Evolutionary conservation across 2,113 vertebrate genomes (phyloP).

Genomic region (Tragelaphus scriptus): DNA sequence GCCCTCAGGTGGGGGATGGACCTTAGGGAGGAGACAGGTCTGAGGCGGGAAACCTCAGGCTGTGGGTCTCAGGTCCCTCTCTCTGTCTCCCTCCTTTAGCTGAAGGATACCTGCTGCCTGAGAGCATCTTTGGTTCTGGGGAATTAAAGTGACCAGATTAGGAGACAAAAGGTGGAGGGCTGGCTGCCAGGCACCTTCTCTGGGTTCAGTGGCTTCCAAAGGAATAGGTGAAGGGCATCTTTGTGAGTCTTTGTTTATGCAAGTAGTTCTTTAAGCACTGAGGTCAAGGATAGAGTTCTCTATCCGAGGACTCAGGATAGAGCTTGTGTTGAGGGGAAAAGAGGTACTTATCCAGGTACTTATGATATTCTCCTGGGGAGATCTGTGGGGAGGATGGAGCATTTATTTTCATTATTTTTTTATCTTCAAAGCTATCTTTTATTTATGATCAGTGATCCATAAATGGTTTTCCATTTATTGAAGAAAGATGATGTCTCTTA

Average conservation of each 20-base stretch:
- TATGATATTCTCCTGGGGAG: neutral
- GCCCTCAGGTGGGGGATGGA: neutral
- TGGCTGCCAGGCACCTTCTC: neutral
- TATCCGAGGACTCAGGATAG: neutral
- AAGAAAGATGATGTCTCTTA: neutral
- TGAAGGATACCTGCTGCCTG: too few species aligned
- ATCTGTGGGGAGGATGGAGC: neutral
- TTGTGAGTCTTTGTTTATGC: neutral
- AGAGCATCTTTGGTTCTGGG: neutral
- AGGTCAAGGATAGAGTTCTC: neutral
- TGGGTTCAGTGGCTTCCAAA: neutral
- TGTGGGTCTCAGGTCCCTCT: neutral
- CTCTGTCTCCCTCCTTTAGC: neutral
- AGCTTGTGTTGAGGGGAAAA: neutral
- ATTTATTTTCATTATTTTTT: neutral
- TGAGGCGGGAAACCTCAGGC: neutral
- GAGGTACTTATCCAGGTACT: neutral
- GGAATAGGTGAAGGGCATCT: neutral
- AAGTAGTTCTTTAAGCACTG: neutral
- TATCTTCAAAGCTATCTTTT: constrained; percentile 4
- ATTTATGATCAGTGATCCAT: neutral
- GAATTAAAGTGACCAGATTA: neutral
- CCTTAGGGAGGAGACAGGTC: neutral
- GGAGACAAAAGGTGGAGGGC: neutral
- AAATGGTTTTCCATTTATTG: neutral